phyloP scores from a whole-genome alignment of 2,888 invertebrate genomes.

The Metalampra italica region DNA sequence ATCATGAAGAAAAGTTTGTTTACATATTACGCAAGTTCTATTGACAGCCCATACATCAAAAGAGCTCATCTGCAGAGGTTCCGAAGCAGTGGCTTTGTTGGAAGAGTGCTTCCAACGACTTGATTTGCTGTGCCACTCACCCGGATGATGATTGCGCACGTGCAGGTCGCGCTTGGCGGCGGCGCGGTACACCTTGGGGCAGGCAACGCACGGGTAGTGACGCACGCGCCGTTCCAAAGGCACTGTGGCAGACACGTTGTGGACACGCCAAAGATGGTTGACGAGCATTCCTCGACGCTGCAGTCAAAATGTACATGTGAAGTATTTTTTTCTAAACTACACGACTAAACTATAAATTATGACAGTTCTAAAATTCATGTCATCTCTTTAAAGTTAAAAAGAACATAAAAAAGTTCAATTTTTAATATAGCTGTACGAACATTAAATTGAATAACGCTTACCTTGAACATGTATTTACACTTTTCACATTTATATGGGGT shows the following conservation, averaged over 20 bases:
- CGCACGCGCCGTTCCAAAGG: slow-evolving; percentile 87
- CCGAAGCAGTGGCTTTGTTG: no score
- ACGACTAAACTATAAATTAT: no score
- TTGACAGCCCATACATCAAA: no score
- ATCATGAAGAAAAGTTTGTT: no score
- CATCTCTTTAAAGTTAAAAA: no score
- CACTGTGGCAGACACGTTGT: slow-evolving; percentile 82
- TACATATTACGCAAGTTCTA: no score
- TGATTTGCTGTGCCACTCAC: slow-evolving; percentile 34
- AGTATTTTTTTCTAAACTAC: no score
- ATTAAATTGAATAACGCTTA: slow-evolving; percentile 43
- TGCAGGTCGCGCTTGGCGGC: slow-evolving; percentile 91
- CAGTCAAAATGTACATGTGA: neutral
- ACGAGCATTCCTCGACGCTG: slow-evolving; percentile 91
- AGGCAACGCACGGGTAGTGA: slow-evolving; percentile 91
- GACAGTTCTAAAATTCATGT: no score
- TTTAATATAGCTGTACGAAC: no score
- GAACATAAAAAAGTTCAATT: no score
- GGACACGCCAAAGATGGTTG: slow-evolving; percentile 89
- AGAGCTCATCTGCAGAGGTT: no score
- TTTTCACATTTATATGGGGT: slow-evolving; percentile 41
- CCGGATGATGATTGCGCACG: slow-evolving; percentile 90
- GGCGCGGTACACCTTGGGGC: slow-evolving; percentile 90
- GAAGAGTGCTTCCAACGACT: no score
- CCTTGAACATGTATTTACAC: slow-evolving; percentile 50